These are phyloP conservation scores for Phalacrocorax aristotelis DNA, from an alignment of 2,113 vertebrate species.

Conservation along the genomic window DNA sequence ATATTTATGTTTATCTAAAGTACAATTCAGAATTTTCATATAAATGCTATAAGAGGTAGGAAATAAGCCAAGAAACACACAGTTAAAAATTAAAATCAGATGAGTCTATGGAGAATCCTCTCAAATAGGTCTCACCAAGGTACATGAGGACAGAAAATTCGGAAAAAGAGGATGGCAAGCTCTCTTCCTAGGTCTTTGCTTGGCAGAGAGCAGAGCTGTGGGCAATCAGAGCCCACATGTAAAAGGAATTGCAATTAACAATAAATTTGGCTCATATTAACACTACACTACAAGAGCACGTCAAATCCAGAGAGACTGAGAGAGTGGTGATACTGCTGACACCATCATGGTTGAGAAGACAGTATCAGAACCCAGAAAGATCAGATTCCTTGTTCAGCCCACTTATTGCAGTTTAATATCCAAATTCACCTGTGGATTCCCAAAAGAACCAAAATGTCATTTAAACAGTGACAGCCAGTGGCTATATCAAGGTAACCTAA, in stretches of 20 bases:
- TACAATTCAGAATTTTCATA: not conserved
- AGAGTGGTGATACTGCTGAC: not conserved
- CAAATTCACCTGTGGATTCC: not conserved
- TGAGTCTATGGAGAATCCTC: not conserved
- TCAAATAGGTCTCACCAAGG: not conserved
- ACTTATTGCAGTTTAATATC: not conserved
- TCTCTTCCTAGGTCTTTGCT: not conserved
- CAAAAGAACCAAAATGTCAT: not conserved
- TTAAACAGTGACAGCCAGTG: not conserved
- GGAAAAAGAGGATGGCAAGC: not conserved
- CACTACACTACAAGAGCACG: not conserved
- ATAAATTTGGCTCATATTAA: not conserved
- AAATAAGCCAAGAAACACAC: not conserved
- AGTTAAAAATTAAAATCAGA: not conserved
- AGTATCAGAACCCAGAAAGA: not conserved
- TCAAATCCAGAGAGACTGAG: not conserved
- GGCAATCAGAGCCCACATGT: not conserved
- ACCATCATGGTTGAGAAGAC: not conserved
- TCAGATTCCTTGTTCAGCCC: not conserved
- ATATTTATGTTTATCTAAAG: not conserved
- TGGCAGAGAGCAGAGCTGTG: not conserved
- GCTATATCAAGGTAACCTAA: not conserved
- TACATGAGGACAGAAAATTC: not conserved
- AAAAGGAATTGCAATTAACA: not conserved
- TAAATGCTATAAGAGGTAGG: not conserved